These are phyloP conservation scores for Dromas ardeola DNA, from an alignment of 2,113 vertebrate genomes.

Conservation along the genomic window DNA sequence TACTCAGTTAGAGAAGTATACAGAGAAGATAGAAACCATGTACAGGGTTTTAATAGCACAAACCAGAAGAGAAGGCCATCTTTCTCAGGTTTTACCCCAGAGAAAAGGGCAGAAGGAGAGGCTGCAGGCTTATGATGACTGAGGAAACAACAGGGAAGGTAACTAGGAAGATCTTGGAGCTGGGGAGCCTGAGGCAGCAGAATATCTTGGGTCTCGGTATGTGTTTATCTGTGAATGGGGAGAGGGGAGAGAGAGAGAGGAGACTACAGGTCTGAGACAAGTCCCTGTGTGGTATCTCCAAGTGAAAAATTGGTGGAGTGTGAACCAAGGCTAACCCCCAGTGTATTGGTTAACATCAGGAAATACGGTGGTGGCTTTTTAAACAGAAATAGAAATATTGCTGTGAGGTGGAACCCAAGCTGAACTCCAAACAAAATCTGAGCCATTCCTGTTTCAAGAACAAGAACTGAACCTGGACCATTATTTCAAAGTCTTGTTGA, in stretches of 20 bases:
- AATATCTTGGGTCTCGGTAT: neutral
- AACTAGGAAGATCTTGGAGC: neutral
- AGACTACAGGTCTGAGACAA: neutral
- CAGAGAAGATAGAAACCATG: neutral
- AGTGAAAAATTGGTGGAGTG: neutral
- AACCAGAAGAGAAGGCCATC: neutral
- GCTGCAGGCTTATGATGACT: neutral
- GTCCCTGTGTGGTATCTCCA: neutral
- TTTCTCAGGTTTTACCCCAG: neutral
- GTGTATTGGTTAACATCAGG: neutral
- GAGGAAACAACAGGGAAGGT: neutral
- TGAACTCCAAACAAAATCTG: neutral
- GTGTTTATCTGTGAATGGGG: neutral
- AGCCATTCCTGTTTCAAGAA: neutral
- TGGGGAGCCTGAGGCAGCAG: neutral
- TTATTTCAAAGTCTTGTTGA: neutral
- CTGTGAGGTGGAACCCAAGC: neutral
- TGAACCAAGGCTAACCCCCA: neutral
- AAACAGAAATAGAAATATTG: neutral
- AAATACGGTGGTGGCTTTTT: neutral
- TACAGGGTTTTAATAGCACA: neutral
- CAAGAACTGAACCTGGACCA: neutral
- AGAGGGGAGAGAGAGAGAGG: neutral
- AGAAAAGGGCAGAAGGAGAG: neutral
- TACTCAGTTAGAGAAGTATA: neutral